Evolutionary conservation across 2,888 invertebrate species (phyloP).

Genomic region (Platynereis dumerilii): DNA sequence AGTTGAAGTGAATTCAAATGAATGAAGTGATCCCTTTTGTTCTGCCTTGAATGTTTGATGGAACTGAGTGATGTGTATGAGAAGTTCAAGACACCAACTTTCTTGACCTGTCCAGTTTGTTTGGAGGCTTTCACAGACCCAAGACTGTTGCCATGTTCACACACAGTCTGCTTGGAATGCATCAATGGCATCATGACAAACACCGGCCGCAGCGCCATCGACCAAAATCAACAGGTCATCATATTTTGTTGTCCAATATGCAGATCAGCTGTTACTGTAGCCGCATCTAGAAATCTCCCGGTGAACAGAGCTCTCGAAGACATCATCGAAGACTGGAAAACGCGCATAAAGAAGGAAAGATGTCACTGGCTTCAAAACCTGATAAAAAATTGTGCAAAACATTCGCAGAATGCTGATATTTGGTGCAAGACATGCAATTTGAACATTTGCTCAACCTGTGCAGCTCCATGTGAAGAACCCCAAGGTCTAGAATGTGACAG

Average conservation of each 20-base stretch:
- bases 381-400: not conserved
- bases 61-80: not conserved
- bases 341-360: not conserved
- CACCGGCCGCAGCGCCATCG: not conserved
- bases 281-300: not conserved
- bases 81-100: not conserved
- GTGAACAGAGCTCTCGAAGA: not conserved
- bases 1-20: not conserved
- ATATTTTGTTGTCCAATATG: not conserved
- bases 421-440: not conserved
- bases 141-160: conserved; percentile 3
- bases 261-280: not conserved
- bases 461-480: not conserved
- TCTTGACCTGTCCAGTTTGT: conserved; percentile 2
- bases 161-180: not conserved
- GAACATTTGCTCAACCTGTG: not conserved
- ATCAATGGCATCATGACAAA: not conserved
- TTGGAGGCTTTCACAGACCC: conserved; percentile 2
- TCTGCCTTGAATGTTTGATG: not conserved
- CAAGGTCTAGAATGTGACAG: too few relatives aligned
- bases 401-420: not conserved
- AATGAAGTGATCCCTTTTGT: not conserved
- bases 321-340: conserved; percentile 3
- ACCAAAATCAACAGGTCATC: too few relatives aligned
- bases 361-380: not conserved